A percentile compares a stretch with the other conserved stretches of the same genome.
phyloP scores from a whole-genome alignment of 2,888 invertebrate genomes.

The Sphaeridia pumilis region DNA sequence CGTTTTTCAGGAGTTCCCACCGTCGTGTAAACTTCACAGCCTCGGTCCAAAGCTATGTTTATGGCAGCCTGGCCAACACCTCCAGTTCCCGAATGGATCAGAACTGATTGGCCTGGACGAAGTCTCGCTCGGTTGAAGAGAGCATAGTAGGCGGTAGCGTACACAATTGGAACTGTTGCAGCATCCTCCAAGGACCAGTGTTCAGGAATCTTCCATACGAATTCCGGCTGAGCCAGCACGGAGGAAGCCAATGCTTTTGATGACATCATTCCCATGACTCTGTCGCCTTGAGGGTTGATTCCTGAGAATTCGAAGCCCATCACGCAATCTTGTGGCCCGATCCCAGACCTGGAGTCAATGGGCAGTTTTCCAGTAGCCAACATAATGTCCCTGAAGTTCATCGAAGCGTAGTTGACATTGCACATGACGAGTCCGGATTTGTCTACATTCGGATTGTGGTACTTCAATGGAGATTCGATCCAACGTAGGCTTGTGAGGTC shows the following conservation, averaged over 20 bases:
- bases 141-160: constrained; percentile 52
- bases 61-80: constrained; percentile 72
- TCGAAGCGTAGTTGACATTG: constrained; percentile 58
- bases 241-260: constrained; percentile 51
- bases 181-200: constrained; percentile 53
- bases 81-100: constrained; percentile 54
- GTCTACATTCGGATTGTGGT: background rate
- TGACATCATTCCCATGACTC: constrained; percentile 52
- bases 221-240: constrained; percentile 43
- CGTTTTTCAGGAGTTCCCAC: constrained; percentile 69
- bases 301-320: constrained; percentile 51
- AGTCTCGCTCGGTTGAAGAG: constrained; percentile 48
- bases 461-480: constrained; percentile 56
- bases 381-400: constrained; percentile 97
- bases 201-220: constrained; percentile 51
- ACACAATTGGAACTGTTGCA: constrained; percentile 53
- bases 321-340: constrained; percentile 46
- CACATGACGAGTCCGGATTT: constrained; percentile 38
- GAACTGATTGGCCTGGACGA: constrained; percentile 41
- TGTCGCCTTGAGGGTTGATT: constrained; percentile 38
- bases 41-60: constrained; percentile 51
- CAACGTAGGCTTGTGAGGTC: constrained; percentile 76
- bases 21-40: constrained; percentile 57
- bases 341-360: constrained; percentile 58
- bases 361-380: constrained; percentile 79